Conservation (phyloP, 2,797 vertebrate species). For the Oryzias dopingdopingensis region DNA sequence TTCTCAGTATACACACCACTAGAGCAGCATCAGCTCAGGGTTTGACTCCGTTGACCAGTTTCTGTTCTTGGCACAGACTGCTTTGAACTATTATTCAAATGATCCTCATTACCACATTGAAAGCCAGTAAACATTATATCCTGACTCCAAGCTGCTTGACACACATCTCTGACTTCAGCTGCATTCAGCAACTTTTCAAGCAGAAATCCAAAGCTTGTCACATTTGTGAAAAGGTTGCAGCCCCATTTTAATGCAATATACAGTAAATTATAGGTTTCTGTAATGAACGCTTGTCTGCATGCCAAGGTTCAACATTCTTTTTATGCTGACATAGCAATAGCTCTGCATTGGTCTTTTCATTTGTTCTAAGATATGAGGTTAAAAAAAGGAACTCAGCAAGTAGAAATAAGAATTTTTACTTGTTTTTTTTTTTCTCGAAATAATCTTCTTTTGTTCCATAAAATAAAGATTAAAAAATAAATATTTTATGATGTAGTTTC, state of each 20-base stretch:
- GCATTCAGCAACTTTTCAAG: conserved; percentile 1
- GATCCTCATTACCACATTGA: neutral
- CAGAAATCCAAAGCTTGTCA: conserved; percentile 1
- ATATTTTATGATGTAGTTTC: no score
- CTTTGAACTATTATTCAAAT: neutral
- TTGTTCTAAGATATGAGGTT: no score
- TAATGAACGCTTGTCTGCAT: neutral
- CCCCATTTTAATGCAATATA: neutral
- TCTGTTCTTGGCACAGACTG: neutral
- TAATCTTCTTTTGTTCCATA: no score
- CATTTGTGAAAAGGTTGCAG: neutral
- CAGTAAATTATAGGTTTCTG: neutral
- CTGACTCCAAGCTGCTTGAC: neutral
- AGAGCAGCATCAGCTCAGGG: neutral
- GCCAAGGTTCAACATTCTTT: no score
- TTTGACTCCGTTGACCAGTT: neutral
- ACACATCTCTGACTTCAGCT: neutral
- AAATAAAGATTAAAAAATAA: no score
- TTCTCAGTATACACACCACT: neutral
- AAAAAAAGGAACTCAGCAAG: no score
- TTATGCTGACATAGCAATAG: no score
- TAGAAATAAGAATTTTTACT: no score
- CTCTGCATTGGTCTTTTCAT: no score
- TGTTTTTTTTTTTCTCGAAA: no score
- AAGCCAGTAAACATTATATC: neutral